Conservation (phyloP, 2,113 vertebrate genomes). For the Gymnarchus niloticus region DNA sequence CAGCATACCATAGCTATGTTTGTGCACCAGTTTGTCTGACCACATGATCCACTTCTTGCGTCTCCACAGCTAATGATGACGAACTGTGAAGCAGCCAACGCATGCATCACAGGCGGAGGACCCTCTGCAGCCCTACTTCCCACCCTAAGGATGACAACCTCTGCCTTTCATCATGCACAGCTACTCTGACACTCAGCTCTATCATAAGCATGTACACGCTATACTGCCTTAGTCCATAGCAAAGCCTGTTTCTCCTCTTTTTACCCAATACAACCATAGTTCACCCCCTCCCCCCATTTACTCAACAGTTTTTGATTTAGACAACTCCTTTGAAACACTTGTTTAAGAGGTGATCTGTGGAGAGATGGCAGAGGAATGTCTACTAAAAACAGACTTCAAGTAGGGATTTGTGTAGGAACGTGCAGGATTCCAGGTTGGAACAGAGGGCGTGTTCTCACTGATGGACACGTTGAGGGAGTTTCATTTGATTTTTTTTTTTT, state of each 20-base stretch:
- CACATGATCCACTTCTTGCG: neutral
- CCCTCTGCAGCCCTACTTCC: neutral
- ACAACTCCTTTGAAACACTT: neutral
- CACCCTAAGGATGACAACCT: neutral
- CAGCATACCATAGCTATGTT: neutral
- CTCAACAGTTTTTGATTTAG: neutral
- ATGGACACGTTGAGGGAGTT: no score
- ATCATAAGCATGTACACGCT: no score
- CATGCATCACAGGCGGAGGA: neutral
- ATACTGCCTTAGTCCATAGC: neutral
- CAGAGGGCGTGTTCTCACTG: neutral
- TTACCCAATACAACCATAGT: no score
- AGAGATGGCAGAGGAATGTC: neutral
- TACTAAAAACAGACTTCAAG: neutral
- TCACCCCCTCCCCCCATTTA: neutral
- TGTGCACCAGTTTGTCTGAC: neutral
- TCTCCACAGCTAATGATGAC: conserved; percentile 41
- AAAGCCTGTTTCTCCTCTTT: neutral
- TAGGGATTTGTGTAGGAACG: neutral
- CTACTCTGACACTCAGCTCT: neutral
- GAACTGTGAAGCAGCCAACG: conserved; percentile 43
- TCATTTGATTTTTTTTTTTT: no score
- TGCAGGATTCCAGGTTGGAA: neutral
- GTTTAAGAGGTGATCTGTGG: neutral
- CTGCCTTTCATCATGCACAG: neutral